Base-by-base conservation (phyloP, 2,113 vertebrate genomes). In the Gasterosteus nipponicus region DNA sequence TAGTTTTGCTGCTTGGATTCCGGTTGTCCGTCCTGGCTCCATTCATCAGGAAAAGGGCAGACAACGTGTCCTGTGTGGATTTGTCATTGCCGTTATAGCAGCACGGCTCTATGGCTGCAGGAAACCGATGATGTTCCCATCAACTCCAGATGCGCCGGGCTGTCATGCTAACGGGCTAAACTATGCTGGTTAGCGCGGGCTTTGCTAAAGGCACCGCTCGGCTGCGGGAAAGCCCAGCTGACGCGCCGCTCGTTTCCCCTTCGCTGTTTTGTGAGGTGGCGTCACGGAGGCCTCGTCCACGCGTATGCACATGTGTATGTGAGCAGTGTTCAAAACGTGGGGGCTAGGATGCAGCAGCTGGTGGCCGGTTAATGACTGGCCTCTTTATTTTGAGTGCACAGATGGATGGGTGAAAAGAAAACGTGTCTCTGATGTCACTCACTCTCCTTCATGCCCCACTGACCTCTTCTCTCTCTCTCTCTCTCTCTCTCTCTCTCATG, bases 331-430 rank as follows among this genome's bases (percentile, higher is more conserved):
- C 26, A 61, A 64, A 63, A 65, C 59, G 75, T 80, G 71, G 75
- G 85, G n/a, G 39, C 61, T 38, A 69, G 74, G 70, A 62, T 29
- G 5, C 12, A 90, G 86, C 89, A 91, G 88, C 89, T 91, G 90
- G 83, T 85, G 79, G 31, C 76, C 39, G 46, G 84, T 81, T 90
- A 86, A 87, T 87, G 86, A 78, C 69, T 70, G 76, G 68, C 53
- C 75, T 78, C 82, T 85, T 89, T 86, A 80, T 85, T 83, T 81
- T 73, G 84, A 82, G 77, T 71, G 88, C 81, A 88, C 90, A 93
- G 91, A 92, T 90, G 91, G 92, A 86, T 47, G 53, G 81, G 49
- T 80, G 78, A 77, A 86, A 86, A 82, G 87, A 26, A 26, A 26
- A 18, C 58, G 62, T n/a, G 60, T 61, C 79, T 79, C 77, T 85